phyloP scores from a whole-genome alignment of 2,888 invertebrate species.

The Amblyjoppa proteus region DNA sequence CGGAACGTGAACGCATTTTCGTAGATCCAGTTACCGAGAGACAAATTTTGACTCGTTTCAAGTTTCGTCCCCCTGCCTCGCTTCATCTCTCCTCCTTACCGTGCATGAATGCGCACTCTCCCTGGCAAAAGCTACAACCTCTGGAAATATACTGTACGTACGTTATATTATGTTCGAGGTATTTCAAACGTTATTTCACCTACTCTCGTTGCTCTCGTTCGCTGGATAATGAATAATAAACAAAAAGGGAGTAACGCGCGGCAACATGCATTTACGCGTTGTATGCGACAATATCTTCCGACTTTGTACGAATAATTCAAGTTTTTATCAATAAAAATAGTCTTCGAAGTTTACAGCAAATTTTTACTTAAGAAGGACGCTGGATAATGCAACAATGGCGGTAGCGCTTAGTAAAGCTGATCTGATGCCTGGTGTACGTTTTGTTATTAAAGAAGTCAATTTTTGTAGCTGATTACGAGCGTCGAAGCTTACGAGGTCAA shows the following conservation, averaged over 20 bases:
- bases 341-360: background rate
- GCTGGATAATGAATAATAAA: constrained; percentile 48
- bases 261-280: background rate
- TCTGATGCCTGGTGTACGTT: background rate
- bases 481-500: background rate
- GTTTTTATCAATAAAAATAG: constrained; percentile 15
- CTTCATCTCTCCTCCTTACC: constrained; percentile 54
- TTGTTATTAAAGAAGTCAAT: background rate
- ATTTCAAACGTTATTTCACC: constrained; percentile 53
- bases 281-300: background rate
- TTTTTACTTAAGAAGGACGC: background rate
- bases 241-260: background rate
- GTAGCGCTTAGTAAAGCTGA: background rate
- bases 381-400: background rate
- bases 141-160: constrained; percentile 48
- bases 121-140: constrained; percentile 53
- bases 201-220: constrained; percentile 24
- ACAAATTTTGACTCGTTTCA: constrained; percentile 72
- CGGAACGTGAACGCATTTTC: constrained; percentile 73
- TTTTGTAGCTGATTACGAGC: background rate
- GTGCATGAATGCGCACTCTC: constrained; percentile 44
- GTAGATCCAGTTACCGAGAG: constrained; percentile 73
- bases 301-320: background rate
- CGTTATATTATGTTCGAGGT: constrained; percentile 50
- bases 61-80: constrained; percentile 65